phyloP scores from a whole-genome alignment of 2,113 vertebrate genomes.

The Caracal caracal region DNA sequence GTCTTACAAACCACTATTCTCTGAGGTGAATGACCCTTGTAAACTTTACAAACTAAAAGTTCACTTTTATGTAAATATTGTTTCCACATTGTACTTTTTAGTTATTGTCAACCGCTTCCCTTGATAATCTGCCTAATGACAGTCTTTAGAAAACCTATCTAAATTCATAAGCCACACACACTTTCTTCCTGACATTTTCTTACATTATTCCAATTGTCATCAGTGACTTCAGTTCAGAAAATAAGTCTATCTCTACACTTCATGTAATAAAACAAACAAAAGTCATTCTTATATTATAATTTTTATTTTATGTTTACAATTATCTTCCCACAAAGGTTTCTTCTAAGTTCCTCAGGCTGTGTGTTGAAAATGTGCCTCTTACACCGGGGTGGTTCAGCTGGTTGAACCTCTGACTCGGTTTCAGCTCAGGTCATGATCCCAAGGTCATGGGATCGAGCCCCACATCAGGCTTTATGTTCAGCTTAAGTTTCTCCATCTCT shows the following conservation, averaged over 20 bases:
- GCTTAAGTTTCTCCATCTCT: too few species aligned
- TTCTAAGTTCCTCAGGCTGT: neutral
- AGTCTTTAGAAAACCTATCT: neutral
- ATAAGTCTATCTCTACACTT: neutral
- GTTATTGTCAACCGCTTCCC: neutral
- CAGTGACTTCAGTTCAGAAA: neutral
- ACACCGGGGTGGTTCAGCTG: too few species aligned
- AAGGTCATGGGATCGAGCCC: too few species aligned
- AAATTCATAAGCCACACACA: neutral
- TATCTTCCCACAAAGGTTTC: neutral
- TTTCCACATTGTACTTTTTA: neutral
- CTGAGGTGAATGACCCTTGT: neutral
- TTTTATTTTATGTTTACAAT: neutral
- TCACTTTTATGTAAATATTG: neutral
- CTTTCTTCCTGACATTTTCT: neutral
- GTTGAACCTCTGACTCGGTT: too few species aligned
- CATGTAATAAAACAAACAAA: neutral
- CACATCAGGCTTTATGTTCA: too few species aligned
- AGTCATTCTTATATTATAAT: neutral
- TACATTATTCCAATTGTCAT: neutral
- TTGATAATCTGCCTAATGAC: neutral
- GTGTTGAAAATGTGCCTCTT: neutral
- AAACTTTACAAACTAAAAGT: neutral
- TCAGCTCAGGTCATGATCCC: too few species aligned
- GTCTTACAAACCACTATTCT: neutral